Evolutionary conservation across 1,140 invertebrate genomes (phyloP).

Genomic region (Oppia nitens): DNA sequence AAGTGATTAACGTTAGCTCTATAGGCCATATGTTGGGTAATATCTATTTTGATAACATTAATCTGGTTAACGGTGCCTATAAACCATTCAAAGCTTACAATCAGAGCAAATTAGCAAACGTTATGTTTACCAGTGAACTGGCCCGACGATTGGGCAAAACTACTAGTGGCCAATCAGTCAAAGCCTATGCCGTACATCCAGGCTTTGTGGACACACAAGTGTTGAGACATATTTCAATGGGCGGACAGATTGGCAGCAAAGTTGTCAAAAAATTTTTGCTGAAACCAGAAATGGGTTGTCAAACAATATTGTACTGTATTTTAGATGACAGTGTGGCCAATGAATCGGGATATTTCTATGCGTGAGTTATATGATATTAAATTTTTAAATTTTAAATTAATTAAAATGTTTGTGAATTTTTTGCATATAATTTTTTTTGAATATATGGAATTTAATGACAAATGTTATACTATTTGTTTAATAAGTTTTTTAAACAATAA

Average conservation of each 20-base stretch:
- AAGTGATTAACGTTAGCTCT: constrained; percentile 3
- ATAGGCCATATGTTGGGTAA: not conserved
- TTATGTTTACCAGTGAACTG: constrained; percentile 65
- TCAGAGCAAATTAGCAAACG: constrained; percentile 74
- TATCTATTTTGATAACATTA: constrained; percentile 12
- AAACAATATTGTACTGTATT: constrained; percentile 50
- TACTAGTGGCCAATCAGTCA: constrained; percentile 29
- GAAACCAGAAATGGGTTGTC: constrained; percentile 53
- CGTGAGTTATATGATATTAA: not conserved
- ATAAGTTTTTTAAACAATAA: too few species aligned
- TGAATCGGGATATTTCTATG: constrained; percentile 9
- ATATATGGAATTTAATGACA: too few species aligned
- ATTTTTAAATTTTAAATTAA: too few species aligned
- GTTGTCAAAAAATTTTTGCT: constrained; percentile 32
- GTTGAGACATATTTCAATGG: constrained; percentile 15
- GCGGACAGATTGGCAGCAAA: too few species aligned
- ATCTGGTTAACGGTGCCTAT: constrained; percentile 14
- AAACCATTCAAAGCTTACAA: constrained; percentile 41
- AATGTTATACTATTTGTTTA: too few species aligned
- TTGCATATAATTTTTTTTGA: too few species aligned
- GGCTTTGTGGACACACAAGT: constrained; percentile 27
- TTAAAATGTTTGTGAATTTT: too few species aligned
- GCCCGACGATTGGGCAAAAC: constrained; percentile 43
- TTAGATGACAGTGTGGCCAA: constrained; percentile 28
- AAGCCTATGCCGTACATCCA: constrained; percentile 25